Evolutionary conservation across 2,888 invertebrate species (phyloP), one percentile per base, ranked within the genome.

Genomic region (Coelopa pilipes): DNA sequence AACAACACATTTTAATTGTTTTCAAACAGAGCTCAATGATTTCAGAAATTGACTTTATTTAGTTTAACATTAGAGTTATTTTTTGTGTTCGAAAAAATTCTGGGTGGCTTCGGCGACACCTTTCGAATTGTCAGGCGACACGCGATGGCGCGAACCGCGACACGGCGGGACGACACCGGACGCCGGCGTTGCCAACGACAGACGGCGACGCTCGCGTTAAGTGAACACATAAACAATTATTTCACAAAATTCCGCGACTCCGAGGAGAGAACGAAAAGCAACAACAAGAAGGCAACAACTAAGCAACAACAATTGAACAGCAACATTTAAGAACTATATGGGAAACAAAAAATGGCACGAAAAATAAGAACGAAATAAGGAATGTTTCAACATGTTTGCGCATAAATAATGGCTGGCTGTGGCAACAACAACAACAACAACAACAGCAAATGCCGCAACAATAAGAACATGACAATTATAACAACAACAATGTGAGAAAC

Each of bases 161-260:
- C 57, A 59, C 19, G 19, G 57, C 57, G 19, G 15, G 34, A 34
- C 34, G 34, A 34, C 34, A 34, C 34, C 34, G 34, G 34, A 17
- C 19, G 21, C 0, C 57, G 46, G 46, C 19, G 65, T 65, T 65
- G 47, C 65, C 65, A 65, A 65, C 47, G 19, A 19, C 65, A 34
- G 34, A 34, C 34, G 34, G 34, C 34, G 34, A 34, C 34, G 34
- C 4, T 34, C 34, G 46, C 65, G 46, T 65, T 65, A 65, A 65
- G 45, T 65, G 46, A 65, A 65, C 47, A 65, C 65, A 47, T 65
- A 66, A 66, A 66, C 17, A 66, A 66, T 66, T 66, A 50, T 59
- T 59, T 21, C 57, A 66, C 49, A 66, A 12, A 19, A 19, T 49
- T 50, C 21, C 50, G 24, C 24, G n/a, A 47, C n/a, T 11, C 21